Evolutionary conservation across 2,797 vertebrate species (phyloP), one percentile per base, ranked within the genome.

Genomic region (Coregonus ussuriensis): DNA sequence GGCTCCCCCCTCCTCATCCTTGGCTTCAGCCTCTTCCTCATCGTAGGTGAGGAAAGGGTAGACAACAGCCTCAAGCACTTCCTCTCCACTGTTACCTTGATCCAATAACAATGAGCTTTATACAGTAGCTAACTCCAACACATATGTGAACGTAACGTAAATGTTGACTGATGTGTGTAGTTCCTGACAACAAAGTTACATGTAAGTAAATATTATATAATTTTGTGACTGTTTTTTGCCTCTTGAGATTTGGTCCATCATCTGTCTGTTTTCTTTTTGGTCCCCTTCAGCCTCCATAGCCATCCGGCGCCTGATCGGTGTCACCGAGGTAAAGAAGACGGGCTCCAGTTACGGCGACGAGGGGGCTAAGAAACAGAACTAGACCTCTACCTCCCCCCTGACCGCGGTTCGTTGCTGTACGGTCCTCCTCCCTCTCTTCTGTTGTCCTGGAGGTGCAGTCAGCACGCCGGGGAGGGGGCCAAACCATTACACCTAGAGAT

Each of bases 271-370:
- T 71, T 71, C 15, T 56, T 52, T 31, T 56, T 72, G 71, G 72
- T 74, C 71, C 7, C 91, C 88, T 79, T 25, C 93, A 99, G 98
- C 97, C 88, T 99, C 97, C 82, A 89, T 99, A 86, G 98, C 96
- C 75, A 98, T 99, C 82, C 96, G 98, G 33, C 97, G 98, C 82
- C 97, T 99, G 83, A 99, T 99, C 76, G 98, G 97, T 68, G 97
- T 99, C 85, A 99, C 98, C 0, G 97, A 99, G 93, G 99, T 99
- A 84, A 98, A 98, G 79, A 98, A 98, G 93, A 95, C 95, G 0
- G 98, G 98, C 88, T 99, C 98, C 88, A 99, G 96, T 92, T 99
- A 99, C 0, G 98, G 98, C 85, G 90, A 98, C 93, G 94, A 87
- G 76, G 96, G 96, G 84, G 92, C 96, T 92, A 99, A 99, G 96